Evolutionary conservation across 2,797 vertebrate genomes (phyloP).

Genomic region (Peromyscus eremicus): DNA sequence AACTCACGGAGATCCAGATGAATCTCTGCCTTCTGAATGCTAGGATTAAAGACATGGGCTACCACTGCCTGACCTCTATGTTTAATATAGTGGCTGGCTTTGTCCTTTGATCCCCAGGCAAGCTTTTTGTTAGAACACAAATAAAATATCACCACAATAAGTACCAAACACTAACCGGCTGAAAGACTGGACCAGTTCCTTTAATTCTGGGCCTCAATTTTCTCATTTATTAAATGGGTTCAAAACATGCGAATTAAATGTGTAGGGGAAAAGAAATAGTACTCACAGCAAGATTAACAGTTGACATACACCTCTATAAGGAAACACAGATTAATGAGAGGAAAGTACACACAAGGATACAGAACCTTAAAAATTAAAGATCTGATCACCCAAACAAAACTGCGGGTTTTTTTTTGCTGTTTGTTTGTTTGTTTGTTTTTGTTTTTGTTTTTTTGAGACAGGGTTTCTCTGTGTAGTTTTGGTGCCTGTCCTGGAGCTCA

Average conservation of each 20-base stretch:
- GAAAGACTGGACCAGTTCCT: neutral
- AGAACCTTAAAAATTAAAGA: neutral
- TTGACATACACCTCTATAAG: neutral
- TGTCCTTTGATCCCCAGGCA: too few relatives aligned
- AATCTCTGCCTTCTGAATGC: too few relatives aligned
- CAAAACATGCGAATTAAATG: constrained; percentile 49
- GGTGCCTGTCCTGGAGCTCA: too few relatives aligned
- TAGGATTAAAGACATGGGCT: too few relatives aligned
- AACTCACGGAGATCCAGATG: too few relatives aligned
- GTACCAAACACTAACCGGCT: neutral
- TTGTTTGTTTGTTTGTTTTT: too few relatives aligned
- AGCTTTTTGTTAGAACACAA: too few relatives aligned
- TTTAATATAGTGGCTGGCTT: too few relatives aligned
- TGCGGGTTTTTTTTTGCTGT: neutral
- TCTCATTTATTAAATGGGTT: neutral
- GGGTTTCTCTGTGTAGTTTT: too few relatives aligned
- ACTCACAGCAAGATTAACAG: neutral
- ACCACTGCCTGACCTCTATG: too few relatives aligned
- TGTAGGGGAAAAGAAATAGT: neutral
- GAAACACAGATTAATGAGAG: neutral
- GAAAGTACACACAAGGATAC: neutral
- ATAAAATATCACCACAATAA: too few relatives aligned
- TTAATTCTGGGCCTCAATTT: constrained; percentile 37
- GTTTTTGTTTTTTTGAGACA: too few relatives aligned
- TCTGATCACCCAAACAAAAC: neutral